A percentile compares a stretch with the other conserved stretches of the same genome.
phyloP scores from a whole-genome alignment of 2,888 invertebrate species.

The Carpatolechia fugitivella region DNA sequence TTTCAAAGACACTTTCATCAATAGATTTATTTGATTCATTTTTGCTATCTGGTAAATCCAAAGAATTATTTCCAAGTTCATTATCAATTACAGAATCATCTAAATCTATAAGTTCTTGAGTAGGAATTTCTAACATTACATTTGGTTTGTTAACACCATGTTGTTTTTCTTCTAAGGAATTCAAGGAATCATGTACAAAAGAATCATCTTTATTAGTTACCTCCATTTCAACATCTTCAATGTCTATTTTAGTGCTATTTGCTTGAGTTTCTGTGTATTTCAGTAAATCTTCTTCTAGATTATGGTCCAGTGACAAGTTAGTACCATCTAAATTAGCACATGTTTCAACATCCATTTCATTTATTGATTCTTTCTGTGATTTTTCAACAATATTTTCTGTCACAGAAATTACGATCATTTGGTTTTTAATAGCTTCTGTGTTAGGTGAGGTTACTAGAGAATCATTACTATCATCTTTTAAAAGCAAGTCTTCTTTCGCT shows the following conservation, averaged over 20 bases:
- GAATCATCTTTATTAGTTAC: neutral
- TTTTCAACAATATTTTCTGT: neutral
- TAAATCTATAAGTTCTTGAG: slow-evolving; percentile 50
- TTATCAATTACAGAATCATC: slow-evolving; percentile 31
- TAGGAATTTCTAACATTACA: slow-evolving; percentile 64
- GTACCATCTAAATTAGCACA: neutral
- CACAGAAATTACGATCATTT: neutral
- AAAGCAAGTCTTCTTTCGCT: neutral
- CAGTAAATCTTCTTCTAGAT: neutral
- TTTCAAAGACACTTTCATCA: neutral
- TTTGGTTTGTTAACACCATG: slow-evolving; percentile 56
- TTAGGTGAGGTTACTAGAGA: neutral
- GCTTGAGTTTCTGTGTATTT: neutral
- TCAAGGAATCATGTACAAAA: slow-evolving; percentile 1
- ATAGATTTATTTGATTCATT: neutral
- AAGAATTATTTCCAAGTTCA: neutral
- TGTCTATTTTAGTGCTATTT: neutral
- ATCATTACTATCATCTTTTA: neutral
- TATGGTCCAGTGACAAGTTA: neutral
- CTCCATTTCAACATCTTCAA: neutral
- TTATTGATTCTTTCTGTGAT: neutral
- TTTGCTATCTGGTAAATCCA: neutral
- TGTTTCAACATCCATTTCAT: neutral
- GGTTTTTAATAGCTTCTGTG: neutral
- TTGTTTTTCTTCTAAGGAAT: slow-evolving; percentile 20